phyloP scores from a whole-genome alignment of 2,888 invertebrate species.

The Melinaea marsaeus region DNA sequence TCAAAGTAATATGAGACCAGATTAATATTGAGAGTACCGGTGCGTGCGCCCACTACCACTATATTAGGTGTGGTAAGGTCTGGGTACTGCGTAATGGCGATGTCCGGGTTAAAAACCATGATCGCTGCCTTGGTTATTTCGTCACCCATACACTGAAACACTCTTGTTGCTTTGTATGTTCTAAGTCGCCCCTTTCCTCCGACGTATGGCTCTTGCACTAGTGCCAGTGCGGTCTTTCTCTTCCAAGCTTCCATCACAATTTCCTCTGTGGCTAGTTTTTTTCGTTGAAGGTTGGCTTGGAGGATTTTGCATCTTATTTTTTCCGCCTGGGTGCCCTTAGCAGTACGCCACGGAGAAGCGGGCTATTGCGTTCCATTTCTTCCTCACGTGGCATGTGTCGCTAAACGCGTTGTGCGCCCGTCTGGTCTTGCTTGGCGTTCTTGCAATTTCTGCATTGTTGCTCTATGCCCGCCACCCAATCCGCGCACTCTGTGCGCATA shows the following conservation, averaged over 20 bases:
- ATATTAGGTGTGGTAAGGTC: constrained; percentile 22
- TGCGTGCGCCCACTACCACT: constrained; percentile 12
- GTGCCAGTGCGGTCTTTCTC: no score
- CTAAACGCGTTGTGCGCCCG: constrained; percentile 14
- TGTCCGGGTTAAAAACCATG: constrained; percentile 16
- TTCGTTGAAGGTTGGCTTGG: no score
- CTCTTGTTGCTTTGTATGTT: no score
- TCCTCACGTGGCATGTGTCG: constrained; percentile 10
- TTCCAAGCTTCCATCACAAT: no score
- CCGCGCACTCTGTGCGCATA: constrained; percentile 12
- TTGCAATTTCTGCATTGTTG: constrained; percentile 19
- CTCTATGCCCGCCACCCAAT: not conserved
- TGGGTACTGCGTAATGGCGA: constrained; percentile 18
- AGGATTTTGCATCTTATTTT: no score
- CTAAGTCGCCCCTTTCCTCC: no score
- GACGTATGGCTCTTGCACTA: no score
- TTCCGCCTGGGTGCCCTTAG: constrained; percentile 10
- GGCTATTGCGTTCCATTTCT: constrained; percentile 14
- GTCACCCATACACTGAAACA: no score
- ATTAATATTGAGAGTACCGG: constrained; percentile 9
- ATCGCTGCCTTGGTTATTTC: constrained; percentile 29
- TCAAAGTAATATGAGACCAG: constrained; percentile 23
- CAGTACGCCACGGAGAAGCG: constrained; percentile 13
- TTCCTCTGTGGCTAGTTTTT: no score
- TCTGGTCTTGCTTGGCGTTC: not conserved